Base-by-base conservation (phyloP, 2,888 invertebrate genomes). In the Ceramica pisi region DNA sequence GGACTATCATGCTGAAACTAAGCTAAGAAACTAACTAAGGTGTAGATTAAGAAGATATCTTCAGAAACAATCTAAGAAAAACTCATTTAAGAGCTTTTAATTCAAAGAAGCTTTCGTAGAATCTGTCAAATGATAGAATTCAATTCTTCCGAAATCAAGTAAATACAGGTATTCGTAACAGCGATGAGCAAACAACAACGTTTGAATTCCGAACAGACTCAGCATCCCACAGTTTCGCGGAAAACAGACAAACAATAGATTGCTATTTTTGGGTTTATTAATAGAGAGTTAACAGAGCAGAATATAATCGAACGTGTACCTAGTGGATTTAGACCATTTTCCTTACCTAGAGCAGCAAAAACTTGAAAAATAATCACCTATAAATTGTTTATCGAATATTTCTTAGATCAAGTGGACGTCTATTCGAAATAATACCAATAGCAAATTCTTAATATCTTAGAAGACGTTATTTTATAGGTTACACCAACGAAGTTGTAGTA, bases 181-280 rank as follows among this genome's bases (percentile, higher is more conserved):
- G 12, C 31, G 12, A 14, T 60, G 12, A 12, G 2, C 9, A 53
- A 12, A 1, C 14, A 12, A 1, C 12, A n/a, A 12, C 16, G 12
- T 63, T 10, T 38, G n/a, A 53, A 31, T 23, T 44, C 38, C 14
- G 14, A 53, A 48, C 23, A 62, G 1, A 19, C 19, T 44, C 12
- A 53, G 19, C 23, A 53, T 46, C 5, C 26, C 31, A 57, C 9
- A 19, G 35, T 26, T 68, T 59, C n/a, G 12, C 1, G 38, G 61
- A 62, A 75, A 76, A 59, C 44, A 56, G 26, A 62, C 9, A 23
- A 51, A 31, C n/a, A 65, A 23, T 57, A 14, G 0, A 56, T 35
- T 6, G n/a, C 23, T 60, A 38, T 77, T 55, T 64, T 48, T 38
- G 8, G 21, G 31, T 55, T 55, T 64, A 63, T 68, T 53, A 63